Evolutionary conservation across 2,113 vertebrate species (phyloP), one percentile per base, ranked within the genome.

Genomic region (Gymnobelideus leadbeateri): DNA sequence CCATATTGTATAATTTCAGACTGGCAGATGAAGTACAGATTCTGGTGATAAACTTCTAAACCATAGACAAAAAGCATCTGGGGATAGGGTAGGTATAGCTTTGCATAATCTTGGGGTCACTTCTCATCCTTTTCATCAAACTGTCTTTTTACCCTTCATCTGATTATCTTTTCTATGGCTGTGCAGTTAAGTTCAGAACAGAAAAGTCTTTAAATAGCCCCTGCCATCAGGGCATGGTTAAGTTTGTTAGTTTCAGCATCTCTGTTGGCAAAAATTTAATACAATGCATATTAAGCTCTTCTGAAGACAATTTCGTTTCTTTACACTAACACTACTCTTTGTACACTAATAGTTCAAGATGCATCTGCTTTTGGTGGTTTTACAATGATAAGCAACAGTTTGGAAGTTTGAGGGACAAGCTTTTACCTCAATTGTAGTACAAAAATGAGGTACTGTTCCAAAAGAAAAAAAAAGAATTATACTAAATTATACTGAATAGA

Each of bases 381-480:
- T 84, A 84, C 68, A 84, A 84, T 7, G 19, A 43, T 23, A 52
- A 89, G 52, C 93, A 91, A 77, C 92, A 11, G 37, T 92, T 43
- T 84, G 24, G 21, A 3, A 46, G 53, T 89, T 96, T 61, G 5
- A 94, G 24, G 93, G 47, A 51, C 21, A 89, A 94, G 28, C 26
- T 4, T 9, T 51, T 91, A 55, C 12, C 96, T 52, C 91, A 37
- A 7, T 49, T n/a, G 61, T 93, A 52, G 55, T 51, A 91, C 23
- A n/a, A 94, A 24, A n/a, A 37, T 57, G 57, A 96, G 84, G 46
- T 52, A 95, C 50, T 2, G 28, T n/a, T 94, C n/a, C 52, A 92
- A 77, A 96, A 94, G n/a, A 14, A 92, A 28, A 91, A 49, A 91
- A 10, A 31, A 52, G 52, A 96, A 91, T 92, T 43, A 52, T 14